Evolutionary conservation across 2,888 invertebrate species (phyloP).

Genomic region (Thera obeliscata): DNA sequence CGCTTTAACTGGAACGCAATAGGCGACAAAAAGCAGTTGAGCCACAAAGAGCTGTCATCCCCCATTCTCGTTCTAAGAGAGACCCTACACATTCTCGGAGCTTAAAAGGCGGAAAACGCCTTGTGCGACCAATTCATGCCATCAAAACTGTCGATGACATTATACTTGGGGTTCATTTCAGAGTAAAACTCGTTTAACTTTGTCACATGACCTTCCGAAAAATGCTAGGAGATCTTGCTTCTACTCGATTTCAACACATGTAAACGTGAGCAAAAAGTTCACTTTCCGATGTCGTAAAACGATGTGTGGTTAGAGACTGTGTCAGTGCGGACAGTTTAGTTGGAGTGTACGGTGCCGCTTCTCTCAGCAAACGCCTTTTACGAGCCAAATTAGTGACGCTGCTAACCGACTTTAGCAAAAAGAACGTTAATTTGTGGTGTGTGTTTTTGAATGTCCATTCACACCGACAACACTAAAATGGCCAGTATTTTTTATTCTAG

Average conservation of each 20-base stretch:
- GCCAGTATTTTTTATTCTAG: too few relatives aligned
- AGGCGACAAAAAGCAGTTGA: neutral
- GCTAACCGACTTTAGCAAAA: conserved; percentile 2
- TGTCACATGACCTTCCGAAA: conserved; percentile 26
- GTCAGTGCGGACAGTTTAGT: conserved; percentile 15
- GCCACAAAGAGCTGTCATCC: neutral
- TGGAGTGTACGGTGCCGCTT: conserved; percentile 2
- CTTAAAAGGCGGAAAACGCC: conserved; percentile 30
- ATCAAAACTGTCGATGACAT: conserved; percentile 34
- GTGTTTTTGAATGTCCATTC: neutral
- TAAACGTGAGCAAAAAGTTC: neutral
- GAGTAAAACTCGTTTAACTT: conserved; percentile 37
- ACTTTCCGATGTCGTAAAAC: neutral
- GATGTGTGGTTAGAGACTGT: neutral
- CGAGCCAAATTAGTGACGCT: conserved; percentile 23
- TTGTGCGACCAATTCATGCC: conserved; percentile 25
- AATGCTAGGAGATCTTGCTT: conserved; percentile 10
- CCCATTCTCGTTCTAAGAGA: neutral
- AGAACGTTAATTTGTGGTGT: neutral
- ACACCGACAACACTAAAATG: too few relatives aligned
- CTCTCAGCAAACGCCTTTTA: conserved; percentile 16
- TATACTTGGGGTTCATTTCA: conserved; percentile 37
- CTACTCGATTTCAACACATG: neutral
- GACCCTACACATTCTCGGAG: conserved; percentile 16
- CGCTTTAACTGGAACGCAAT: conserved; percentile 1